Evolutionary conservation across 2,113 vertebrate genomes (phyloP), one percentile per base, ranked within the genome.

Genomic region (Dipodomys ordii): DNA sequence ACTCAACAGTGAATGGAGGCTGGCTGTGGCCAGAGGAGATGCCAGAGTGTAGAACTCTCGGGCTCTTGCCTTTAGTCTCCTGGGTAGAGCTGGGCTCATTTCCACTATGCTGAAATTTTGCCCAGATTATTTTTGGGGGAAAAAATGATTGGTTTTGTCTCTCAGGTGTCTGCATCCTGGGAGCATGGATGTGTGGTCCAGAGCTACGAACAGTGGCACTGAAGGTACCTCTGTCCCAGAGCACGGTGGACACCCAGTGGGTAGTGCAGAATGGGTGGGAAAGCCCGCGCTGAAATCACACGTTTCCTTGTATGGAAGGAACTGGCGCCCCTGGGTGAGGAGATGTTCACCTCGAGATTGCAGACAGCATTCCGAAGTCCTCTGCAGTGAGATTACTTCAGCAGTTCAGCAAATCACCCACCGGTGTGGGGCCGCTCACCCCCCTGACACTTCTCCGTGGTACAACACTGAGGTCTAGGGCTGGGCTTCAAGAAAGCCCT

Each of bases 181-280:
- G 22, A 81, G 81, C 57, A 20, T 27, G 46, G 32, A 13, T 91
- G 68, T 95, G 25, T 67, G 72, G 46, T 46, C 67, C 62, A 27
- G 71, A 94, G 57, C 53, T 53, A 69, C 27, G 67, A 32, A 91
- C 68, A 30, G 1, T 20, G 46, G 12, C 57, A 68, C 73, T 27
- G 15, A 65, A 72, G 67, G 13, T 76, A 22, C 16, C 7, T 25
- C 49, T 5, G 5, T 39, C 68, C 49, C 16, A 65, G 67, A 65
- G 19, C 49, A 22, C 20, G 28, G 3, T 62, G 30, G 71, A 25
- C 11, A 20, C 88, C 68, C 68, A 65, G 57, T 72, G 28, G 44
- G 32, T n/a, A 84, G 81, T 1, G 46, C 15, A 87, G 46, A 80
- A 90, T 81, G 62, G 65, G 91, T 92, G 92, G 73, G 85, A 77